A percentile compares a stretch with the other conserved stretches of the same genome.
Conservation (phyloP, 2,888 invertebrate species). For the Anticlea derivata region DNA sequence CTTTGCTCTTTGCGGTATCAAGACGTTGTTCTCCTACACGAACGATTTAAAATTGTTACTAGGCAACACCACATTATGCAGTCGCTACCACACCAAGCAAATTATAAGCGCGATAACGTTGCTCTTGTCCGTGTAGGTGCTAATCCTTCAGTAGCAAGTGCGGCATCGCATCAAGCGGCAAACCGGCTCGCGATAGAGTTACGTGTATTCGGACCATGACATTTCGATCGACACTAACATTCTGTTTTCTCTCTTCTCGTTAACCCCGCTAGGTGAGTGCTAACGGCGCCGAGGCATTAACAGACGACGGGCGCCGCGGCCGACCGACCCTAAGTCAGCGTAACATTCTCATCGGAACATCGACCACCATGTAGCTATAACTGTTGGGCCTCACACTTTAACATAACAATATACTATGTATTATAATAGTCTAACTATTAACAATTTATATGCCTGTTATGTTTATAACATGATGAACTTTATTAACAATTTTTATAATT, state of each 20-base stretch:
- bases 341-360: slow-evolving; percentile 80
- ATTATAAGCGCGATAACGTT: too few species aligned
- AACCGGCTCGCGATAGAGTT: slow-evolving; percentile 67
- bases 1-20: slow-evolving; percentile 7
- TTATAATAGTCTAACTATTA: slow-evolving; percentile 84
- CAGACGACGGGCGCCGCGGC: slow-evolving; percentile 68
- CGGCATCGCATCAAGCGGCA: slow-evolving; percentile 64
- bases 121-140: background rate
- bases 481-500: slow-evolving; percentile 72
- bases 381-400: slow-evolving; percentile 83
- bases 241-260: slow-evolving; percentile 89
- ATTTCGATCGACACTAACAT: slow-evolving; percentile 86
- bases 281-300: slow-evolving; percentile 86
- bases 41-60: too few species aligned
- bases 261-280: slow-evolving; percentile 92
- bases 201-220: slow-evolving; percentile 78
- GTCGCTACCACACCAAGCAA: too few species aligned
- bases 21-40: background rate
- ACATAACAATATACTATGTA: slow-evolving; percentile 82
- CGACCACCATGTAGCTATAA: slow-evolving; percentile 83
- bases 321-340: slow-evolving; percentile 67
- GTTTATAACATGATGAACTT: slow-evolving; percentile 83
- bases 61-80: too few species aligned
- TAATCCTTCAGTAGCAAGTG: slow-evolving; percentile 9
- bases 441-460: slow-evolving; percentile 84